A percentile compares a stretch with the other conserved stretches of the same genome.
phyloP scores from a whole-genome alignment of 2,888 invertebrate genomes.

The Chesias legatella region DNA sequence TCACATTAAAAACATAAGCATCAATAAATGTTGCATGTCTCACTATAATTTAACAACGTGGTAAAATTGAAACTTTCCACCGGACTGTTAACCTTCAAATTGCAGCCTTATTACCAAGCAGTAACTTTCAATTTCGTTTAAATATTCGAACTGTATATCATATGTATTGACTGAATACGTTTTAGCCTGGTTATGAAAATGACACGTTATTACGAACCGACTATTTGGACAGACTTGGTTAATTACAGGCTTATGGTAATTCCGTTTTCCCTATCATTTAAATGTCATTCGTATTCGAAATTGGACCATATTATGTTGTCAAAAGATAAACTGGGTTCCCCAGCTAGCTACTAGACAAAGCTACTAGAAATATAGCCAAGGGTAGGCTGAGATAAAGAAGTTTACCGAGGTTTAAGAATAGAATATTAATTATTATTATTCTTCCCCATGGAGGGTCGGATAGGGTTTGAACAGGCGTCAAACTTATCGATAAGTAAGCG shows the following conservation, averaged over 20 bases:
- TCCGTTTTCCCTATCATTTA: too few relatives aligned
- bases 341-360: too few relatives aligned
- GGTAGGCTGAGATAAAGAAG: too few relatives aligned
- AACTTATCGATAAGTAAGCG: too few relatives aligned
- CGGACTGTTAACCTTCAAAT: neutral
- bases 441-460: too few relatives aligned
- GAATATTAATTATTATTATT: too few relatives aligned
- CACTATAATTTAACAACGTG: constrained; percentile 4
- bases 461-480: too few relatives aligned
- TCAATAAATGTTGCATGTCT: constrained; percentile 10
- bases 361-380: too few relatives aligned
- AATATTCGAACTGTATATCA: neutral
- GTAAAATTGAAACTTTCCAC: constrained; percentile 2
- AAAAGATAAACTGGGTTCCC: too few relatives aligned
- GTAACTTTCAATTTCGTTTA: constrained; percentile 4
- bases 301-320: too few relatives aligned
- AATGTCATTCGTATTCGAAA: too few relatives aligned
- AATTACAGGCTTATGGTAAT: neutral
- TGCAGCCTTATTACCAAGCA: neutral
- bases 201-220: constrained; percentile 13
- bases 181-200: constrained; percentile 8
- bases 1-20: constrained; percentile 1
- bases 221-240: constrained; percentile 4
- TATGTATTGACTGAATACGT: constrained; percentile 5
- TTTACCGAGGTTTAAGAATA: too few relatives aligned